Percentiles rank a stretch among this genome's conserved stretches.
phyloP scores from a whole-genome alignment of 92 coral and sea anemone genomes.

The Epizoanthus stellaris region DNA sequence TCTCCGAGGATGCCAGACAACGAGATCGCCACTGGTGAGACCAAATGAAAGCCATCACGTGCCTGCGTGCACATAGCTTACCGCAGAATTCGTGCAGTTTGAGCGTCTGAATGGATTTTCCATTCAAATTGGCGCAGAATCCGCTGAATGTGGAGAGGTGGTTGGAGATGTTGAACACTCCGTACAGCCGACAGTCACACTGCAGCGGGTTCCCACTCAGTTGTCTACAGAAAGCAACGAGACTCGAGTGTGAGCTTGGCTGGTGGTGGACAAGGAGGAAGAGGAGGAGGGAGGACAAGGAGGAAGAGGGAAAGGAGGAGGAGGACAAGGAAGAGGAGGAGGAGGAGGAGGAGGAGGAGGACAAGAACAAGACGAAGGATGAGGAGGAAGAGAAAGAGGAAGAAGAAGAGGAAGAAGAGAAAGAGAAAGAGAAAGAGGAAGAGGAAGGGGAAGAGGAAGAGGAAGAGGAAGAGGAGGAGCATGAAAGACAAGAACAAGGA shows the following conservation, averaged over 20 bases:
- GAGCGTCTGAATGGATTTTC: conserved; percentile 56
- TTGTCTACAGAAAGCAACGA: conserved; percentile 39
- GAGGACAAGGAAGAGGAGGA: neutral
- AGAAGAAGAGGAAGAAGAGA: neutral
- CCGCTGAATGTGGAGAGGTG: conserved; percentile 63
- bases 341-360: neutral
- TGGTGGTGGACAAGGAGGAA: neutral
- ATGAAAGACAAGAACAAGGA: neutral
- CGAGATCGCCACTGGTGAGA: too few relatives aligned
- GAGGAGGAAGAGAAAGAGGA: neutral
- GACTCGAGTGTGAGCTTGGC: neutral
- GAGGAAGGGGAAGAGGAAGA: neutral
- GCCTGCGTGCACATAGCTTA: conserved; percentile 38
- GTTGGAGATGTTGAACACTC: conserved; percentile 59
- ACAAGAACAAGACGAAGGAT: neutral
- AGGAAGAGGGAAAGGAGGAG: neutral
- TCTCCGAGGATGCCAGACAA: too few relatives aligned
- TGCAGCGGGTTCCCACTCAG: conserved; percentile 73
- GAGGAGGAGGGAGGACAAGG: neutral
- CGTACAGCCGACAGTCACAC: conserved; percentile 83
- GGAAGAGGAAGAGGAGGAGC: neutral
- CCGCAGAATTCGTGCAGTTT: conserved; percentile 85
- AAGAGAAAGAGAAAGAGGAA: neutral
- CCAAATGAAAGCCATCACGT: too few relatives aligned
- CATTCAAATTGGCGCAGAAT: conserved; percentile 67